Evolutionary conservation across 1,140 invertebrate species (phyloP), one percentile per base, ranked within the genome.

Genomic region (Thalassaphorura encarpata): DNA sequence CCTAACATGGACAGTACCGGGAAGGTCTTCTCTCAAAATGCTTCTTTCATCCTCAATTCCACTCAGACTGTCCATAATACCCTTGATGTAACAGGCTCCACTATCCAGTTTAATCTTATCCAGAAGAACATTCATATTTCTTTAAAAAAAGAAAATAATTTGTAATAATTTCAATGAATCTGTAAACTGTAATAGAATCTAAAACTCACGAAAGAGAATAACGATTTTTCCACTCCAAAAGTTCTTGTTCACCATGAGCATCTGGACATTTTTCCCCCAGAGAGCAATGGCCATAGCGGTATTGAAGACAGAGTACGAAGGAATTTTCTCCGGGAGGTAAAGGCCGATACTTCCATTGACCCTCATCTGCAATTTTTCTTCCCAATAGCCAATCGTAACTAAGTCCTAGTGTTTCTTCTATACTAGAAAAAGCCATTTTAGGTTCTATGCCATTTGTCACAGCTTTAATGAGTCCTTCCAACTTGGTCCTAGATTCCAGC

Each of bases 151-250:
- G 46, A 2, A 31, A 15, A 42, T 29, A 41, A 16, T n/a, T 36
- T 2, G 5, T 42, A 43, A 31, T 47, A 47, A 47, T 11, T 3
- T n/a, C 11, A 47, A 18, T 23, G 11, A 43, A 31, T 53, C 8
- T 39, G 23, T 3, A n/a, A 19, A 52, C 11, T 33, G 13, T 40
- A 8, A 39, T 51, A 24, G n/a, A 48, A 33, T 74, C 71, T 63
- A n/a, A n/a, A n/a, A 72, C 69, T 62, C 72, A 71, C 28, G 81
- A 69, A 66, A 83, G 82, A 60, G 81, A 77, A 67, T 82, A 84
- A 47, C 84, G 72, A 63, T 83, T 78, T 64, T 80, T 78, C 85
- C 85, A 87, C 73, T 87, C 84, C 13, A 75, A 71, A 8, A 87
- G 69, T 68, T 87, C 85, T 48, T 82, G 80, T 50, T 75, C 67